Evolutionary conservation across 1,140 invertebrate genomes (phyloP), one percentile per base, ranked within the genome.

Genomic region (Zaprionus gabonicus): DNA sequence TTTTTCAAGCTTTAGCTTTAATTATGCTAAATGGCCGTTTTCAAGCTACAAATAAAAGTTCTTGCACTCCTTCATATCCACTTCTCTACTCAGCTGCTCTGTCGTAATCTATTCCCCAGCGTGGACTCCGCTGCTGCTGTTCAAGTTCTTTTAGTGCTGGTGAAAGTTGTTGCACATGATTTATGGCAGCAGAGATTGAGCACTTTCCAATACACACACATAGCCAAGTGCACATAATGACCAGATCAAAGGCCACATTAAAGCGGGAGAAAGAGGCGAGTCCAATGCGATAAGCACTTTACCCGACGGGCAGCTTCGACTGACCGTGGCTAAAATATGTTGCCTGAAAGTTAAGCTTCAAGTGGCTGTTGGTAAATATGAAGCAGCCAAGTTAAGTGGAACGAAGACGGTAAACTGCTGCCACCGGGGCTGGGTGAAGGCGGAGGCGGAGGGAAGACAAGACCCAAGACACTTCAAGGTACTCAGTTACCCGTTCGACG

Each of bases 351-450:
- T 88, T 81, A 64, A 75, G 72, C 73, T 83, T 78, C 68, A 56
- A 87, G 78, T 88, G 78, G 65, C 78, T 88, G 78, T 76, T 76
- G 56, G 84, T 78, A 84, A 88, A 87, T 83, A 69, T 46, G 59
- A 82, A 66, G 55, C 58, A 72, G 63, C 66, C 69, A 87, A 68
- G 72, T 82, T 81, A 67, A 77, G 73, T 68, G 28, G 49, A 25
- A 68, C 28, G 36, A 56, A 66, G 62, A 9, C 6, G 41, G 41
- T n/a, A 46, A 46, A 17, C 41, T 17, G 46, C 31, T 15, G 20
- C 46, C 17, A 51, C 3, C 10, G 20, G 5, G 46, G 46, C 10
- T 10, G 44, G 13, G 20, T 3, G 41, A 5, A 17, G 12, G 20
- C 4, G 20, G 0, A 3, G 46, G 46, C 23, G 5, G 38, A 41